Evolutionary conservation across 2,888 invertebrate species (phyloP), one percentile per base, ranked within the genome.

Genomic region (Uropetala carovei): DNA sequence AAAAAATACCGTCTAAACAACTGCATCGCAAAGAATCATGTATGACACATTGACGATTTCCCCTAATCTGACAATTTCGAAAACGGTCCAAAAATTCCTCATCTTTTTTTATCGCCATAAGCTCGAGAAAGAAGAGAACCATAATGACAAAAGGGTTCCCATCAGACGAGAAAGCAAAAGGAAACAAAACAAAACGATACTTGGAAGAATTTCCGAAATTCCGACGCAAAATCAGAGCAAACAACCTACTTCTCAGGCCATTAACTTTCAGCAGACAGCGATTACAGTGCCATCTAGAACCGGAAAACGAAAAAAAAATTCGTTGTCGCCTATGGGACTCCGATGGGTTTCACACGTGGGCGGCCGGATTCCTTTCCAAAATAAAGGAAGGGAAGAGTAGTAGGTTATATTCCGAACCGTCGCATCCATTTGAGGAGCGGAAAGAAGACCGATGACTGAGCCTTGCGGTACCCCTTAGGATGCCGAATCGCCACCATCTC

Each of bases 401-500:
- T 10, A 64, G 18, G 59, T 89, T 83, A 43, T 83, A 83, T 89
- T 89, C 89, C 89, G 60, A 27, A 89, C 89, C 89, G 60, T 64
- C 64, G 89, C 64, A 43, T 13, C 68, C 89, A 89, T 89, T 89
- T 89, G 89, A 64, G 64, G 89, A 89, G 64, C 59, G 89, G 64
- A 64, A 89, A 60, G 89, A 43, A 64, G 89, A 68, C 89, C 89
- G 30, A 68, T 64, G 68, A 68, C 64, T 30, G 64, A 89, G 89
- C 89, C 64, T 89, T 89, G 64, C 27, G 89, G 89, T 89, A 68
- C 89, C 14, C 86, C 59, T 22, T 43, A 43, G 64, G 75, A 27
- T 89, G 89, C 89, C 89, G 89, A 89, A 89, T 68, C 60, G 30
- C 89, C 89, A 43, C 89, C 43, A 89, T 89, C 89, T 89, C 89